Evolutionary conservation across 2,113 vertebrate genomes (phyloP).

Genomic region (Ornithorhynchus anatinus): DNA sequence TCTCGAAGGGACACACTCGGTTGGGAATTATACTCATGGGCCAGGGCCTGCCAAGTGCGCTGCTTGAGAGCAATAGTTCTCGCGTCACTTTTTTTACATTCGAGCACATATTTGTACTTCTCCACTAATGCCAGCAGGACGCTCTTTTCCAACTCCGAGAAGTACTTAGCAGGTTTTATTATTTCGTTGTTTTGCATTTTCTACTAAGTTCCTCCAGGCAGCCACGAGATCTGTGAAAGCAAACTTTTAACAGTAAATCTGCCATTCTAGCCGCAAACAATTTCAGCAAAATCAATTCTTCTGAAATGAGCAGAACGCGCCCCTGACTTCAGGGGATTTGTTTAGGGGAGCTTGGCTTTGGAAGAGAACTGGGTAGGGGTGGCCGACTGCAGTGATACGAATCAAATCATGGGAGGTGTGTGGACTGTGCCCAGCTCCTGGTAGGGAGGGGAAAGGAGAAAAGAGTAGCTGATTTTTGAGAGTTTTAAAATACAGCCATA

Average conservation of each 20-base stretch:
- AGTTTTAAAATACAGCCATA: too few species aligned
- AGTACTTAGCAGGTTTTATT: slow-evolving; percentile 83
- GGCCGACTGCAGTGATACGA: too few species aligned
- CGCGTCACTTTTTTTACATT: slow-evolving; percentile 81
- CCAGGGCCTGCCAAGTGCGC: slow-evolving; percentile 80
- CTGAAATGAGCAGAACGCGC: too few species aligned
- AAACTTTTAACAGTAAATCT: slow-evolving; percentile 44
- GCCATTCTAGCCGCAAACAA: slow-evolving; percentile 2
- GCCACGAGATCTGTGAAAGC: slow-evolving; percentile 63
- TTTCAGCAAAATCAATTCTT: background rate
- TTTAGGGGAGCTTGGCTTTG: too few species aligned
- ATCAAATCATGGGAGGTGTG: too few species aligned
- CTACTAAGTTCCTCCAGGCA: slow-evolving; percentile 57
- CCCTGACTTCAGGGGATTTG: too few species aligned
- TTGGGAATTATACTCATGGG: slow-evolving; percentile 81
- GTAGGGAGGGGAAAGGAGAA: too few species aligned
- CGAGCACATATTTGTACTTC: slow-evolving; percentile 81
- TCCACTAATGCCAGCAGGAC: slow-evolving; percentile 80
- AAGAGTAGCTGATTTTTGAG: too few species aligned
- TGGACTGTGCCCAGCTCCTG: too few species aligned
- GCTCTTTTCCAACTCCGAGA: slow-evolving; percentile 83
- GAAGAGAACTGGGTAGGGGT: too few species aligned
- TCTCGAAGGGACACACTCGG: slow-evolving; percentile 79
- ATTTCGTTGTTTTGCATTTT: slow-evolving; percentile 87
- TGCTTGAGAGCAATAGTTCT: slow-evolving; percentile 81